phyloP scores from a whole-genome alignment of 1,140 invertebrate species.

The Aphelinus atriplicis region DNA sequence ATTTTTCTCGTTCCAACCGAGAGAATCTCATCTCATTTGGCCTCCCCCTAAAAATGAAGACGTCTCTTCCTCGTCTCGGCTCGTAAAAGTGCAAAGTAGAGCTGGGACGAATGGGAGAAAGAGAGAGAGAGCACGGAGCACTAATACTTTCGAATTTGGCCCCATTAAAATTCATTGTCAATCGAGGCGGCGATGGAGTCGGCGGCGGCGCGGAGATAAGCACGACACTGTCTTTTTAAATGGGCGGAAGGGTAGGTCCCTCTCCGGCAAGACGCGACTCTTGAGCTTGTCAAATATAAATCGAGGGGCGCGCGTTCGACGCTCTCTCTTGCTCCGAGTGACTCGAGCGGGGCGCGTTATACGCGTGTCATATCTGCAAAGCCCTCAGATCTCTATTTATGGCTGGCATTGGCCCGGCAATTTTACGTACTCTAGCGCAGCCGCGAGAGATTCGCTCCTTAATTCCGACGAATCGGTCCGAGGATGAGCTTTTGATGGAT shows the following conservation, averaged over 20 bases:
- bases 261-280: neutral
- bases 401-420: neutral
- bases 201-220: too few species aligned
- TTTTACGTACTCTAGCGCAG: neutral
- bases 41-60: too few species aligned
- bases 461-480: too few species aligned
- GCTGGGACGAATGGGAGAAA: too few species aligned
- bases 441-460: constrained; percentile 4
- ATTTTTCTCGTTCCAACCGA: too few species aligned
- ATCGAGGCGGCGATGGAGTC: constrained; percentile 1
- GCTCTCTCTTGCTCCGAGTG: neutral
- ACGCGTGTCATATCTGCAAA: constrained; percentile 18
- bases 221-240: neutral
- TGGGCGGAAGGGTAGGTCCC: neutral
- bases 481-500: too few species aligned
- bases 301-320: constrained; percentile 2
- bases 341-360: neutral
- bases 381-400: constrained; percentile 17
- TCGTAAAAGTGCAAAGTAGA: too few species aligned
- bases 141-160: too few species aligned
- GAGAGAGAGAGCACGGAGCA: too few species aligned
- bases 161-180: constrained; percentile 36
- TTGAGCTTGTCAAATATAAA: constrained; percentile 25
- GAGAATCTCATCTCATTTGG: too few species aligned
- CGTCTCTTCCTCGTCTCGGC: too few species aligned